Conservation (phyloP, 2,888 invertebrate genomes). For the Pseudococcus longispinus region DNA sequence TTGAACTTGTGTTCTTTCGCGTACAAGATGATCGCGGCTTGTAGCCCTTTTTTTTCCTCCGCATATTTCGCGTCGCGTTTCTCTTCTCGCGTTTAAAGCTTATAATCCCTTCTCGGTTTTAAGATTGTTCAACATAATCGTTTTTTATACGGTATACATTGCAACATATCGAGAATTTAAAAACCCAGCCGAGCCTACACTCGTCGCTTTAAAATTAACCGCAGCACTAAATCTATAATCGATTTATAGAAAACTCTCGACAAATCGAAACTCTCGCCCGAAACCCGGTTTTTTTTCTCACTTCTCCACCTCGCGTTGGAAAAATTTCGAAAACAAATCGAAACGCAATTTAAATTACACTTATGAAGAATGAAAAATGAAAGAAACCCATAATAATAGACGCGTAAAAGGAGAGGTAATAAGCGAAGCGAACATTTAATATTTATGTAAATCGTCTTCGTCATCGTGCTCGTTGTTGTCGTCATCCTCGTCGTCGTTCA, state of each 20-base stretch:
- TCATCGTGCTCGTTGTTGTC: slow-evolving; percentile 34
- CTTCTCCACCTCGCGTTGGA: not conserved
- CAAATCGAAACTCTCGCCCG: not conserved
- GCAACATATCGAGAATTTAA: not conserved
- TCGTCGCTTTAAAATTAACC: not conserved
- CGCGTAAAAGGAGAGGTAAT: slow-evolving; percentile 53
- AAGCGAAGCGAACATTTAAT: slow-evolving; percentile 56
- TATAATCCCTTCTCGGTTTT: slow-evolving; percentile 33
- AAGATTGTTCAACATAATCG: slow-evolving; percentile 19
- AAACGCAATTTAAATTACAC: slow-evolving; percentile 43
- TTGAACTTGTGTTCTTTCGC: slow-evolving; percentile 48
- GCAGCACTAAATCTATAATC: not conserved
- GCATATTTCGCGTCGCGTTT: not conserved
- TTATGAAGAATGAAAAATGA: slow-evolving; percentile 44
- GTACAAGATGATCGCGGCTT: slow-evolving; percentile 26
- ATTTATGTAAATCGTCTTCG: slow-evolving; percentile 56
- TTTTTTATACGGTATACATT: not conserved
- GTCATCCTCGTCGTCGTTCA: slow-evolving; percentile 25
- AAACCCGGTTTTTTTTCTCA: not conserved
- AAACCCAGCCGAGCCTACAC: not conserved
- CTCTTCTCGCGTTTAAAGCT: slow-evolving; percentile 2
- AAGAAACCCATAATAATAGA: slow-evolving; percentile 53
- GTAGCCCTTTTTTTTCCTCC: slow-evolving; percentile 9
- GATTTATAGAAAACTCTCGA: not conserved
- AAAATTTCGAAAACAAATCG: not conserved